phyloP scores from a whole-genome alignment of 2,888 invertebrate genomes.

The Aproaerema taeniolella region DNA sequence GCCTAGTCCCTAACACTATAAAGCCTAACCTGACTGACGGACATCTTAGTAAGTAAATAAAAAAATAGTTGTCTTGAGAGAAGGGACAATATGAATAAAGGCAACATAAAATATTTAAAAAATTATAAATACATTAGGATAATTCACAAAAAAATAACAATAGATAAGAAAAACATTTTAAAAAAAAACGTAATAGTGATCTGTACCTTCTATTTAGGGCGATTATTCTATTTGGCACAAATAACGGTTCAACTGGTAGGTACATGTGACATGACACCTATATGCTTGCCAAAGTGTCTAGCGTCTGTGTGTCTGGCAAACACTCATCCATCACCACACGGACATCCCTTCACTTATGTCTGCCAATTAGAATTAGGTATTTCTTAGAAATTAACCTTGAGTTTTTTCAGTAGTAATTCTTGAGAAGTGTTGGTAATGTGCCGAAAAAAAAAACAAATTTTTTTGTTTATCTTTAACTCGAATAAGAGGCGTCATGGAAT shows the following conservation, averaged over 20 bases:
- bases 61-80: too few relatives aligned
- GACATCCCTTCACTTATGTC: neutral
- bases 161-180: neutral
- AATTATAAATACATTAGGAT: too few relatives aligned
- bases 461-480: neutral
- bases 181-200: neutral
- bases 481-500: neutral
- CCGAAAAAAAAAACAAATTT: too few relatives aligned
- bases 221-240: too few relatives aligned
- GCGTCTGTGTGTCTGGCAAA: neutral
- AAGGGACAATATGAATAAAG: too few relatives aligned
- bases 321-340: neutral
- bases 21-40: neutral
- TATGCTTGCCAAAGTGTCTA: too few relatives aligned
- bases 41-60: neutral
- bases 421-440: too few relatives aligned
- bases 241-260: too few relatives aligned
- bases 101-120: too few relatives aligned
- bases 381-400: neutral
- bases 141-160: neutral
- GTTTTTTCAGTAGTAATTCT: neutral
- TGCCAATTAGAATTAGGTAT: neutral
- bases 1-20: too few relatives aligned
- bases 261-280: too few relatives aligned
- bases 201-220: neutral